Evolutionary conservation across 1,140 invertebrate genomes (phyloP).

Genomic region (Anagrus nilaparvatae): DNA sequence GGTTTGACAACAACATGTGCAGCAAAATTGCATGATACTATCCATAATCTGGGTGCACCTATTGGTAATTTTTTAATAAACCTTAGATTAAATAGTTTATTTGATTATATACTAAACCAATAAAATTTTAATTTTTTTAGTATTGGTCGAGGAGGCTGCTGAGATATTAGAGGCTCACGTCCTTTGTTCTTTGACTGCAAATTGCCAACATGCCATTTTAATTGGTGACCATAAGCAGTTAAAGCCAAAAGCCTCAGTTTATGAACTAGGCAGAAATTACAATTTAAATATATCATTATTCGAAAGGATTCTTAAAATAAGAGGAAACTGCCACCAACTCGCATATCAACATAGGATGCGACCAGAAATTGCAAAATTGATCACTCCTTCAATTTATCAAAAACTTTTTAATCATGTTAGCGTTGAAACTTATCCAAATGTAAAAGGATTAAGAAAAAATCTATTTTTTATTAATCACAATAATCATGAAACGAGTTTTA

Average conservation of each 20-base stretch:
- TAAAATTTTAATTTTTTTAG: not conserved
- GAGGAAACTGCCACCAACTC: not conserved
- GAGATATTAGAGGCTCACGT: not conserved
- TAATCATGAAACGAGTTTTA: too few relatives aligned
- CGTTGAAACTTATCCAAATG: not conserved
- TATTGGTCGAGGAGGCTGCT: not conserved
- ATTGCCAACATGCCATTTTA: not conserved
- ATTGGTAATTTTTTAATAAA: constrained; percentile 1
- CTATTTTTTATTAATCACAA: not conserved
- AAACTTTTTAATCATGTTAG: not conserved
- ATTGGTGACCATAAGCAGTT: not conserved
- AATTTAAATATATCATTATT: not conserved
- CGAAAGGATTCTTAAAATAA: not conserved
- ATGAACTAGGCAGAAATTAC: too few relatives aligned
- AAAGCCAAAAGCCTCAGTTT: not conserved
- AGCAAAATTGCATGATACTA: not conserved
- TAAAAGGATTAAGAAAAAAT: not conserved
- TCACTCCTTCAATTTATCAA: too few relatives aligned
- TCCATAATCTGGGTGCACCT: not conserved
- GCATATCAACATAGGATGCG: not conserved
- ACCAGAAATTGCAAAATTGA: not conserved
- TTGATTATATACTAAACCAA: not conserved
- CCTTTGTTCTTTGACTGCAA: not conserved
- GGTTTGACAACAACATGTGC: constrained; percentile 5
- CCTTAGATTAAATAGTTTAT: too few relatives aligned